Base-by-base conservation (phyloP, 2,888 invertebrate genomes). In the Ametastegia equiseti region DNA sequence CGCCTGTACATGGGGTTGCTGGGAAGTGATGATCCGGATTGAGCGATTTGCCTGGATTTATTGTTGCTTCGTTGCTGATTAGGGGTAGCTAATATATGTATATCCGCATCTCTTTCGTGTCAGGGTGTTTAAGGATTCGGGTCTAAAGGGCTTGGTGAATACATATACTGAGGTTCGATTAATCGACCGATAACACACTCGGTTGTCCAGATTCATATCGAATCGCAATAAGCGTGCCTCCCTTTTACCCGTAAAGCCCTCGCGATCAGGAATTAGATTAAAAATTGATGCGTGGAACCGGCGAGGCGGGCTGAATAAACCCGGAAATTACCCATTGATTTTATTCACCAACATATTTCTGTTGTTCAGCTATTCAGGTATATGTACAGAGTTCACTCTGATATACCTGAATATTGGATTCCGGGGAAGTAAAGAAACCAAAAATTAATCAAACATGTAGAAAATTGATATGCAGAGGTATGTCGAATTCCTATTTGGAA, bases 191-290 rank as follows among this genome's bases (percentile, higher is more conserved):
- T 75, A 75, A 54, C 33, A 54, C 42, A 5, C 15, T 15, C 50
- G 75, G 3, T 36, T 75, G 75, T 75, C 75, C 75, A 75, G 75
- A 75, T 75, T 36, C 19, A 50, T 54, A 75, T 54, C 54, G 75
- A 50, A 50, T 75, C 75, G 50, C 19, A 75, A 75, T 54, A 75
- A 54, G 50, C 75, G n/a, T 50, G 50, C 54, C 23, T n/a, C n/a
- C n/a, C n/a, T n/a, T n/a, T n/a, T n/a, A n/a, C 54, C 30, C 13
- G n/a, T 33, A 15, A 19, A 7, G 5, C 30, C 6, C 3, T 11
- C 47, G 11, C 75, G 75, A 75, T 75, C 54, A 54, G 50, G 19
- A 75, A 13, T 6, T 19, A 75, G 75, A 75, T 54, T 36, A 50
- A 75, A 75, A 50, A 71, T 45, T n/a, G n/a, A n/a, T 0, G n/a